Evolutionary conservation across 1,140 invertebrate genomes (phyloP), one percentile per base, ranked within the genome.

Genomic region (Ephestia elutella): DNA sequence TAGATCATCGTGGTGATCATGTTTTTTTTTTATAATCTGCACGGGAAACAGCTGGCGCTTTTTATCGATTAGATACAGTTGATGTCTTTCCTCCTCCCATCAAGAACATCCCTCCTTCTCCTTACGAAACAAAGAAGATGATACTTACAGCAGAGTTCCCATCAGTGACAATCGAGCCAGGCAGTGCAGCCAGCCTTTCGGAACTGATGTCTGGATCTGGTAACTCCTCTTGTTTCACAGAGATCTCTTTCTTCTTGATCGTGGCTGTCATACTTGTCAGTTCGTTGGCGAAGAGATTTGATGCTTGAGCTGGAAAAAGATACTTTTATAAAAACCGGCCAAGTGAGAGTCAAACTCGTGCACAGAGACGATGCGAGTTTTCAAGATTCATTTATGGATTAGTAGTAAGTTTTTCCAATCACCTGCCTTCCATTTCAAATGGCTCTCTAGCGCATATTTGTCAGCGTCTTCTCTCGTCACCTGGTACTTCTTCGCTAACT

Each of bases 181-280:
- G 92, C 19, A 99, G 83, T 89, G 93, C 93, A 51, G 90, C 89
- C 3, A 99, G 83, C 44, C 89, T 90, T 82, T 98, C 96, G 0
- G 93, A 50, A 15, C 93, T 96, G n/a, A 96, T 94, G 72, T 95
- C 89, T 44, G 93, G 92, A 66, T 94, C 92, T 5, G 97, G 95
- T 90, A 99, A 95, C 84, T 99, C 97, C 89, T 99, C 98, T 4
- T 93, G 86, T 48, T 92, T 92, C 59, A 99, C 92, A 20, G 90
- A 68, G 25, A 95, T 90, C 58, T 95, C 92, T 69, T 95, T 94
- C 66, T 93, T 95, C 72, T 94, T 97, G 0, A 93, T 80, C 78
- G 94, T 97, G 0, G 99, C 70, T 49, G 92, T 93, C 11, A 99
- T 90, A 28, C 95, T 94, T 2, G 92, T 92, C 18, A 99, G 92